These are phyloP conservation scores for Sibirionetta formosa DNA, from an alignment of 2,797 vertebrate species.

Conservation along the genomic window DNA sequence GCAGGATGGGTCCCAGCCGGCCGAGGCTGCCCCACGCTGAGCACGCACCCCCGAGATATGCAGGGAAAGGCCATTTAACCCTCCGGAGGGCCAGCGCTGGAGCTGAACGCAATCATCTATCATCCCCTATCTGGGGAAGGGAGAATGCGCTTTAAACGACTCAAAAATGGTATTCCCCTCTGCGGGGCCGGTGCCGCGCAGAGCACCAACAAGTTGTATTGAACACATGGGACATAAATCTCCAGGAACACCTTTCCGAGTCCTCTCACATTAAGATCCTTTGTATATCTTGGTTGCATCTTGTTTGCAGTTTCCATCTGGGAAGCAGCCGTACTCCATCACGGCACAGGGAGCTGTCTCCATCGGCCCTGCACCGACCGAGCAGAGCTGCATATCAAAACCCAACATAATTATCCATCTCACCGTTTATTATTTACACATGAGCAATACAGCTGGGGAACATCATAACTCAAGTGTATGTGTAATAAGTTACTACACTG, in stretches of 20 bases:
- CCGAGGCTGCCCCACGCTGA: not conserved
- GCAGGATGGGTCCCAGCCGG: not conserved
- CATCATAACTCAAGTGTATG: slow-evolving; percentile 80
- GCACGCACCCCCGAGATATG: not conserved
- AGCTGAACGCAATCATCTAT: not conserved
- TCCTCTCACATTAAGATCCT: not conserved
- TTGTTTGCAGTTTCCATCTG: slow-evolving; percentile 51
- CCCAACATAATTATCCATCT: slow-evolving; percentile 75
- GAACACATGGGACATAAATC: slow-evolving; percentile 2
- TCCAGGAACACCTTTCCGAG: slow-evolving; percentile 2
- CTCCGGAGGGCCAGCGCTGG: not conserved
- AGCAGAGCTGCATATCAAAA: slow-evolving; percentile 65
- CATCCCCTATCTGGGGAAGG: not conserved
- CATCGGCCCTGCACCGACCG: slow-evolving; percentile 21
- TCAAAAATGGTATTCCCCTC: not conserved
- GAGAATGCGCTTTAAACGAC: not conserved
- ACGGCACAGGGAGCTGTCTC: slow-evolving; percentile 57
- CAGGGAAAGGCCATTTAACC: not conserved
- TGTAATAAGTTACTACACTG: slow-evolving; percentile 74
- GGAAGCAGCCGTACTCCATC: slow-evolving; percentile 60
- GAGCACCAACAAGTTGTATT: not conserved
- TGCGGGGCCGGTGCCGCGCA: not conserved
- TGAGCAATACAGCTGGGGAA: slow-evolving; percentile 76
- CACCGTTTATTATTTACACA: slow-evolving; percentile 83
- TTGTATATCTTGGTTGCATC: slow-evolving; percentile 31